phyloP scores from a whole-genome alignment of 2,888 invertebrate genomes.

The Mythimna albipuncta region DNA sequence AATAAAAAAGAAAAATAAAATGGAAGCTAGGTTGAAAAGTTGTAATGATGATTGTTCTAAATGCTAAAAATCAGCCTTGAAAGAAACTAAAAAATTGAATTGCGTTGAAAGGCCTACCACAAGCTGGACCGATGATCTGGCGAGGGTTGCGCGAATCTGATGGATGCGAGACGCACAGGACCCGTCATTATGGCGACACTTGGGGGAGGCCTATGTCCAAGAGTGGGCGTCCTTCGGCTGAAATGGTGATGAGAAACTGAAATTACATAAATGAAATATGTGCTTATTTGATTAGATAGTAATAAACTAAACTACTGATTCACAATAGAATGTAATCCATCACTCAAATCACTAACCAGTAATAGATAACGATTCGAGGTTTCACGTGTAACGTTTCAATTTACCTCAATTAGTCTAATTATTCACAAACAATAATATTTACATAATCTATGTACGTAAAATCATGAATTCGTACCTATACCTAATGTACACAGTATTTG shows the following conservation, averaged over 20 bases:
- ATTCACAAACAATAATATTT: slow-evolving; percentile 23
- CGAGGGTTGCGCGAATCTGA: too few relatives aligned
- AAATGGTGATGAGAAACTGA: too few relatives aligned
- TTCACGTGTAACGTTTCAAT: slow-evolving; percentile 19
- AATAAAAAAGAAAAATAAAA: too few relatives aligned
- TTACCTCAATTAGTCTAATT: slow-evolving; percentile 11
- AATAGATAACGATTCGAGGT: neutral
- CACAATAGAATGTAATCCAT: slow-evolving; percentile 4
- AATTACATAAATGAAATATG: neutral
- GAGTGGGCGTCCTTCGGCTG: too few relatives aligned
- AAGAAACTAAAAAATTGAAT: neutral
- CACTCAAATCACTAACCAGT: neutral
- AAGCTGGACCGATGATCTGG: neutral
- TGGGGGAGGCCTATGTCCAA: too few relatives aligned
- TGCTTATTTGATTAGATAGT: neutral
- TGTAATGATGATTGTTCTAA: neutral
- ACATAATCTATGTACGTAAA: slow-evolving; percentile 17
- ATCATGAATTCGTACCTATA: slow-evolving; percentile 15
- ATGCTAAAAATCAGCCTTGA: neutral
- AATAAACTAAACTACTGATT: too few relatives aligned
- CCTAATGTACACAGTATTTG: neutral
- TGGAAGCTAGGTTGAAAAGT: neutral
- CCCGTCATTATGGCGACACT: too few relatives aligned
- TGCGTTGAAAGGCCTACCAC: too few relatives aligned
- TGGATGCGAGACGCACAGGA: too few relatives aligned